Base-by-base conservation (phyloP, 2,888 invertebrate genomes). In the Syrphus vitripennis region DNA sequence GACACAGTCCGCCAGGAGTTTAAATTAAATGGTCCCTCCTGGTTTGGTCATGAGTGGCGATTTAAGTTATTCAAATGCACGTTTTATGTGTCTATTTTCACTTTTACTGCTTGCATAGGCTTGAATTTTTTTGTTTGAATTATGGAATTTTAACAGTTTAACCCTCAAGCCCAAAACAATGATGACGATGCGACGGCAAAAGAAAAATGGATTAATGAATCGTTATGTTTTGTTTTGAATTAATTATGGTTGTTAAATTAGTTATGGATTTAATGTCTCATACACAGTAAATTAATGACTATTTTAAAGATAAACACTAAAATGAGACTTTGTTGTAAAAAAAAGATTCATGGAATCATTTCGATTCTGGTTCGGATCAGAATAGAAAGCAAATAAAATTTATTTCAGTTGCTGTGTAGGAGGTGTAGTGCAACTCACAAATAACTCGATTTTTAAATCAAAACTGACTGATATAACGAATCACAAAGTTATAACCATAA, bases 1-100 rank as follows among this genome's bases (percentile, higher is more conserved):
- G 37, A 34, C 26, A 26, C 10, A 48, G 55, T 59, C 57, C 31
- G 59, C 50, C 5, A 19, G n/a, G 34, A 50, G 42, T 55, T 69
- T 61, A 67, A 71, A 82, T 77, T 78, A 53, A 19, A 37, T 72
- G 48, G 69, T 57, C 19, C 29, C 14, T 69, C 59, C 65, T 82
- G 50, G 72, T 72, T 40, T 37, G 45, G 67, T 40, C 37, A 59
- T 53, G 67, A 26, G 37, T 6, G 37, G n/a, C 12, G 31, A 63
- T 29, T 48, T 29, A 59, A 75, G 29, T 83, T 80, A 83, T 83
- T 79, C 80, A 48, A 48, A 59, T 9, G 31, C 83, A 83, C 83
- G 83, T 65, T 83, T 65, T 42, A 40, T 57, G 48, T 65, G 55
- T 70, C 53, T 55, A 79, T 53, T 69, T 67, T 74, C 29, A 26